Conservation (phyloP, 1,140 invertebrate species). For the Plectrocnemia conspersa region DNA sequence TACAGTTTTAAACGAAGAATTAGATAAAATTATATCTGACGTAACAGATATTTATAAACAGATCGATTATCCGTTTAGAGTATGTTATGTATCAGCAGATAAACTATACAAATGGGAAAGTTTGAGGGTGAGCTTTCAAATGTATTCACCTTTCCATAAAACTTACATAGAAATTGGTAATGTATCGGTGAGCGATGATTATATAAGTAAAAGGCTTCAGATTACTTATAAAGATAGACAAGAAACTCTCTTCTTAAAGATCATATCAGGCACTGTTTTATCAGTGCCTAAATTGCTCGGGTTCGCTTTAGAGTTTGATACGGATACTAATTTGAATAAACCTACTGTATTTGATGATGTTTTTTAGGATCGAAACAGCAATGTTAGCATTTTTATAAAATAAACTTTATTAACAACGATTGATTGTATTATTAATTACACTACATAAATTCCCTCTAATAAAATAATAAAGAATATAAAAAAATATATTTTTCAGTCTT, state of each 20-base stretch:
- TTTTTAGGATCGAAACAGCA: background rate
- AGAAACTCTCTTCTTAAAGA: constrained; percentile 51
- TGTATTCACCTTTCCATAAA: constrained; percentile 57
- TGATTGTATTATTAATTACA: too few relatives aligned
- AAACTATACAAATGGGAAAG: constrained; percentile 57
- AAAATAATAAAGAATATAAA: constrained; percentile 6
- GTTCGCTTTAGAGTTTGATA: constrained; percentile 60
- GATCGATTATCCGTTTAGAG: constrained; percentile 58
- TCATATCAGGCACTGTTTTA: constrained; percentile 60
- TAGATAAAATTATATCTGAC: constrained; percentile 47
- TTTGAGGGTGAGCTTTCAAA: constrained; percentile 58
- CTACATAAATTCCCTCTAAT: too few relatives aligned
- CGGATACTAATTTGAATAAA: constrained; percentile 38
- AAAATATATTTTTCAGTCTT: background rate
- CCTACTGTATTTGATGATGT: constrained; percentile 21
- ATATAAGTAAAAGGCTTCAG: constrained; percentile 63
- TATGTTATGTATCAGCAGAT: constrained; percentile 52
- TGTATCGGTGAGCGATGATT: constrained; percentile 59
- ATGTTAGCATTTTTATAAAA: background rate
- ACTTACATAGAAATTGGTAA: constrained; percentile 62
- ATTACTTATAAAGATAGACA: constrained; percentile 54
- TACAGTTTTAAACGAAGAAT: constrained; percentile 44
- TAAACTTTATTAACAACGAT: too few relatives aligned
- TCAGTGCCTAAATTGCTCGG: constrained; percentile 60
- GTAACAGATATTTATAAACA: constrained; percentile 53